Conservation (phyloP, 2,113 vertebrate genomes). For the Hylia prasina region DNA sequence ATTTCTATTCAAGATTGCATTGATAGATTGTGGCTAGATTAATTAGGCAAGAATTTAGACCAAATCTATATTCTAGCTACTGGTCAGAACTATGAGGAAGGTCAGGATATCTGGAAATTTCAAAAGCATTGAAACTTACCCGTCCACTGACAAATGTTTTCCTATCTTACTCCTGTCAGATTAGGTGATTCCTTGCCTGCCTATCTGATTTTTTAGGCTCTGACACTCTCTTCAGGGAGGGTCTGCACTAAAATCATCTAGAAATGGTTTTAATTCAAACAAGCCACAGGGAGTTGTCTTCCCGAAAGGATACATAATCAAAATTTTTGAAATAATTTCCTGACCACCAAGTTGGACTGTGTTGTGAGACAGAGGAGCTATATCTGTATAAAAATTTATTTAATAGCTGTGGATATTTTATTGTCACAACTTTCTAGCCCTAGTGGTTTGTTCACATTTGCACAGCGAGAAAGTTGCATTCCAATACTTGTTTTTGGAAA, state of each 20-base stretch:
- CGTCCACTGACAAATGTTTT: accelerated
- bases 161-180: background rate
- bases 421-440: background rate
- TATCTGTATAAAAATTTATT: background rate
- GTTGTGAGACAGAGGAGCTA: background rate
- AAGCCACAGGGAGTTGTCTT: background rate
- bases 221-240: background rate
- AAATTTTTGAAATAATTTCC: background rate
- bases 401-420: background rate
- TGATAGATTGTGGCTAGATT: background rate
- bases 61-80: background rate
- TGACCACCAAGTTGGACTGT: background rate
- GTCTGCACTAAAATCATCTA: background rate
- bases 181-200: background rate
- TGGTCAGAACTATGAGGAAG: background rate
- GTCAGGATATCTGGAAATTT: background rate
- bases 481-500: background rate
- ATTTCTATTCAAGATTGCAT: background rate
- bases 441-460: background rate
- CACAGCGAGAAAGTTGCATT: background rate
- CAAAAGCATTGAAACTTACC: background rate
- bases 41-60: background rate
- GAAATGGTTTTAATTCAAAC: background rate
- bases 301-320: background rate
- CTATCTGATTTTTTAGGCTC: background rate